Conservation (phyloP, 92 coral and sea anemone genomes). For the Actinernus sp. region DNA sequence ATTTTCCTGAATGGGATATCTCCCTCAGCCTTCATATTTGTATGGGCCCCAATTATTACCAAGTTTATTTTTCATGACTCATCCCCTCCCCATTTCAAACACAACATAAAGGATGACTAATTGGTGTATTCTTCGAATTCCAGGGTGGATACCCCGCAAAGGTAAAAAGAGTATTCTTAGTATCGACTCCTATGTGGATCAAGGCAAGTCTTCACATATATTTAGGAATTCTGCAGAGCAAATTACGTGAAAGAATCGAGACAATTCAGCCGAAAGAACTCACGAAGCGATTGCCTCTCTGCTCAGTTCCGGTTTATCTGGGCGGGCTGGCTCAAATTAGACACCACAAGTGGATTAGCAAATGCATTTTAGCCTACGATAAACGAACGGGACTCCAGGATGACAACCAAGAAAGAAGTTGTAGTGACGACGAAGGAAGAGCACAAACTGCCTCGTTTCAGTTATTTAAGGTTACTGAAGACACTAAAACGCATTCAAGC, state of each 20-base stretch:
- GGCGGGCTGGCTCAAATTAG: conserved; percentile 20
- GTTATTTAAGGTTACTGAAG: too few relatives aligned
- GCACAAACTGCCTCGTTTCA: too few relatives aligned
- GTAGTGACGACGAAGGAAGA: too few relatives aligned
- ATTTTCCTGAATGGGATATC: too few relatives aligned
- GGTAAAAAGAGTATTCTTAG: conserved; percentile 24
- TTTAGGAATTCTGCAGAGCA: conserved; percentile 20
- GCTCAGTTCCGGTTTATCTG: conserved; percentile 38
- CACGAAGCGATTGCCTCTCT: conserved; percentile 21
- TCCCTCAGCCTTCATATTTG: too few relatives aligned
- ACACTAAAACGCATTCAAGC: too few relatives aligned
- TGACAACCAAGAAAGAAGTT: too few relatives aligned
- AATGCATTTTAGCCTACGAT: conserved; percentile 10
- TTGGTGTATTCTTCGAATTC: too few relatives aligned
- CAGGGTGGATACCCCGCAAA: conserved; percentile 55
- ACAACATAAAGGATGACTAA: too few relatives aligned
- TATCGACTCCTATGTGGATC: conserved; percentile 65
- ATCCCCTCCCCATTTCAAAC: too few relatives aligned
- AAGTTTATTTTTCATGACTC: too few relatives aligned
- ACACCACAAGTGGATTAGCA: conserved; percentile 21
- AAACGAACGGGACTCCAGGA: conserved; percentile 3
- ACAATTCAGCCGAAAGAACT: conserved; percentile 17
- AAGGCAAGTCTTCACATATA: conserved; percentile 17
- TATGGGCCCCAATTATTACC: too few relatives aligned
- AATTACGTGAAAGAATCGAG: conserved; percentile 23